A percentile compares a stretch with the other conserved stretches of the same genome.
Evolutionary conservation across 37 sponge, comb jelly and placozoan genomes (phyloP).

Genomic region (Eunapius fragilis): DNA sequence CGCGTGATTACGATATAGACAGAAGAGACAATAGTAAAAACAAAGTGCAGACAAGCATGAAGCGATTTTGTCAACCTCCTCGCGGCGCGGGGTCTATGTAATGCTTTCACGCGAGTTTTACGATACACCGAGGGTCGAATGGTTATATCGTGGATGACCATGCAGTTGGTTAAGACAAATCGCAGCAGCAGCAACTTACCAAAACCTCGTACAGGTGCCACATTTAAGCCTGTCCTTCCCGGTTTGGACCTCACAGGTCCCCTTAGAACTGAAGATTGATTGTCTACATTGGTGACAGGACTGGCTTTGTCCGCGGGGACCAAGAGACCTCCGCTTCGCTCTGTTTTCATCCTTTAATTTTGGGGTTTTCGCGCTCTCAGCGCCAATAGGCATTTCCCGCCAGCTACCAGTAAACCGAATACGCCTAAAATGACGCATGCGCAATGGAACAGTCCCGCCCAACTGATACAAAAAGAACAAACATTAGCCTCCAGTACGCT

Average conservation of each 20-base stretch:
- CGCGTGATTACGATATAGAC: too few species aligned
- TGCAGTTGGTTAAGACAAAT: too few species aligned
- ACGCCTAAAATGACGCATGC: not conserved
- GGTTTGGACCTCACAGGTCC: constrained; percentile 35
- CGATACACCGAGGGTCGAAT: too few species aligned
- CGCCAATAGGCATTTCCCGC: not conserved
- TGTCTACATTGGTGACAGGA: constrained; percentile 78
- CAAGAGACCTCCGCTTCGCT: not conserved
- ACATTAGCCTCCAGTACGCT: too few species aligned
- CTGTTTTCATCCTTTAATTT: not conserved
- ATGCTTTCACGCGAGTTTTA: too few species aligned
- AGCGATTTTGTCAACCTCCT: too few species aligned
- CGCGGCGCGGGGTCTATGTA: too few species aligned
- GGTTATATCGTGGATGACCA: too few species aligned
- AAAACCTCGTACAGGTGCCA: constrained; percentile 52
- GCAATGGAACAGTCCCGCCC: too few species aligned
- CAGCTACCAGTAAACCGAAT: not conserved
- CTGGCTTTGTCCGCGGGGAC: constrained; percentile 47
- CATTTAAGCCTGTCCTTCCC: constrained; percentile 66
- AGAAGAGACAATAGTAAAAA: too few species aligned
- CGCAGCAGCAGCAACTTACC: constrained; percentile 43
- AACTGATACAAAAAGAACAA: not conserved
- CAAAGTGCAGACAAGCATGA: too few species aligned
- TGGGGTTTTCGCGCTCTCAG: not conserved
- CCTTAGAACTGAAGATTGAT: constrained; percentile 68